Conservation (phyloP, 2,888 invertebrate species). For the Caenorhabditis sp. region DNA sequence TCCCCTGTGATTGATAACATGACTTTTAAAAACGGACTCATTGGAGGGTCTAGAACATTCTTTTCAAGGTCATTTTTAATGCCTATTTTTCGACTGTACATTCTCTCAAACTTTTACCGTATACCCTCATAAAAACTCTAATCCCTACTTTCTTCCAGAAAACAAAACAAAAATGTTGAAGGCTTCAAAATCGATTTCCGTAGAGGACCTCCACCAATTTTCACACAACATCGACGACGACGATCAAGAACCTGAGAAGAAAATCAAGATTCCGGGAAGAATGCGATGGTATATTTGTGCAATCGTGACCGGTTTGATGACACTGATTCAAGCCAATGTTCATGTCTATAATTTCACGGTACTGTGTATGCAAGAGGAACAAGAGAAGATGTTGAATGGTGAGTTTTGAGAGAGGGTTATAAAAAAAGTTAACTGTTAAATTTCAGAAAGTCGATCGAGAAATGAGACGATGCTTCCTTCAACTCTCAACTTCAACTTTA, state of each 20-base stretch:
- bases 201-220: conserved; percentile 45
- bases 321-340: conserved; percentile 63
- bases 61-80: conserved; percentile 1
- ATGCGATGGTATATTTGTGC: conserved; percentile 62
- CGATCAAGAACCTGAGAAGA: conserved; percentile 3
- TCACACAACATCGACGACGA: conserved; percentile 37
- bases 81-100: neutral
- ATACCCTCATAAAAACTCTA: neutral
- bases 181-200: conserved; percentile 52
- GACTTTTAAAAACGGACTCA: conserved; percentile 11
- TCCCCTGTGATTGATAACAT: neutral
- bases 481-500: conserved; percentile 45
- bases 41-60: neutral
- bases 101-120: neutral
- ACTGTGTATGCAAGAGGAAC: conserved; percentile 66
- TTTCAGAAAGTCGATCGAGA: conserved; percentile 45
- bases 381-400: conserved; percentile 54
- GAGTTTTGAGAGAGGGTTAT: neutral
- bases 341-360: conserved; percentile 69
- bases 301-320: conserved; percentile 57
- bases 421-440: neutral
- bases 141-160: conserved; percentile 27
- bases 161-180: conserved; percentile 34
- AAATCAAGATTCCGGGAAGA: conserved; percentile 36
- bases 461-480: conserved; percentile 40